These are phyloP conservation scores for Nemopilema nomurai DNA, from an alignment of 30 jellyfish, hydroid and myxozoan genomes.

Conservation along the genomic window DNA sequence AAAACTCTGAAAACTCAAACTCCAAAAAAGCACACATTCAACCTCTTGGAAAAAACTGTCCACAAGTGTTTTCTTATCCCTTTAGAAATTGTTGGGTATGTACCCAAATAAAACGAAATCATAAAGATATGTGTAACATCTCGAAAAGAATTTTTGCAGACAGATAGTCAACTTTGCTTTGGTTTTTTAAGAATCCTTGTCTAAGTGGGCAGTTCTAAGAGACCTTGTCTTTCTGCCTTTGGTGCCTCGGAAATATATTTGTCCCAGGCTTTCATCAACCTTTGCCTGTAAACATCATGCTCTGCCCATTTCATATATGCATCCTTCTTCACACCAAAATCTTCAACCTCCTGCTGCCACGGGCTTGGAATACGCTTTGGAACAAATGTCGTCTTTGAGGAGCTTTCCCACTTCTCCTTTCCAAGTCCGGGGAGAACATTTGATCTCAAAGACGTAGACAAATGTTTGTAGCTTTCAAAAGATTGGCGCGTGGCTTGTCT, in stretches of 20 bases:
- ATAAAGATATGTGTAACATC: no score
- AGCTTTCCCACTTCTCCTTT: conserved; percentile 59
- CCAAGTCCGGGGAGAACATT: conserved; percentile 79
- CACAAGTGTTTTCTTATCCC: no score
- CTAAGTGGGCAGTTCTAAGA: no score
- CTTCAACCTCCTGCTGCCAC: conserved; percentile 3
- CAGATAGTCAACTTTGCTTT: no score
- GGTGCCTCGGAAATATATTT: conserved; percentile 53
- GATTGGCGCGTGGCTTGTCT: conserved; percentile 2
- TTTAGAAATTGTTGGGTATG: no score
- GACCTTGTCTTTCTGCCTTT: conserved; percentile 46
- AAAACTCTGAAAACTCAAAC: no score
- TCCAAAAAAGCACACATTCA: no score
- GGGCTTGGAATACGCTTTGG: conserved; percentile 31
- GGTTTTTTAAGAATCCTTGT: no score
- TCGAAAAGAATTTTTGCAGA: no score
- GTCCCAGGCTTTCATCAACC: conserved; percentile 76
- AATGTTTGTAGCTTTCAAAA: conserved; percentile 28
- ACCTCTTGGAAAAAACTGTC: no score
- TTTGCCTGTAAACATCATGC: conserved; percentile 71
- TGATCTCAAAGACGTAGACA: conserved; percentile 56
- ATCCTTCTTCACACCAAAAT: conserved; percentile 47
- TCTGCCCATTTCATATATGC: conserved; percentile 79
- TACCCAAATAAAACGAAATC: no score
- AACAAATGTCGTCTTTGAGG: conserved; percentile 12